These are phyloP conservation scores for Nasua narica DNA, from an alignment of 2,797 vertebrate species.

Conservation along the genomic window DNA sequence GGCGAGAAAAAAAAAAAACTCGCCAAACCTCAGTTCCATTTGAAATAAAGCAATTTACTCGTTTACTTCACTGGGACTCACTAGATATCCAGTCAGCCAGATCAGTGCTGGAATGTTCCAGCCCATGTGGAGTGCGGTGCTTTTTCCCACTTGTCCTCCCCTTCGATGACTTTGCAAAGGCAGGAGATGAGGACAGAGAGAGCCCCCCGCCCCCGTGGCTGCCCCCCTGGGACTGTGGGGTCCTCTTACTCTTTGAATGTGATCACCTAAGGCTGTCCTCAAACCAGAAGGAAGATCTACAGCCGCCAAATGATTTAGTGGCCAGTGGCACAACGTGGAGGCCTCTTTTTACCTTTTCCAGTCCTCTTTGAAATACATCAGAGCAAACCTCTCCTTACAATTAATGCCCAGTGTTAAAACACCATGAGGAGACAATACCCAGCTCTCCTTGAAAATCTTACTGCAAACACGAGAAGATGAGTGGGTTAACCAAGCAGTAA, in stretches of 20 bases:
- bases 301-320: neutral
- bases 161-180: neutral
- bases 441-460: neutral
- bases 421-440: neutral
- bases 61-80: neutral
- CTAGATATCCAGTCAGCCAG: neutral
- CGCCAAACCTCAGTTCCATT: neutral
- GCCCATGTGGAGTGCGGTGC: accelerated
- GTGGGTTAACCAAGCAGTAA: neutral
- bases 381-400: neutral
- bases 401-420: neutral
- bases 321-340: neutral
- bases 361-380: neutral
- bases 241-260: neutral
- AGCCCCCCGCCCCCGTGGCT: too few relatives aligned
- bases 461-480: neutral
- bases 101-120: neutral
- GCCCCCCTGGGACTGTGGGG: too few relatives aligned
- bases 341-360: neutral
- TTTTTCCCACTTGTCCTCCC: too few relatives aligned
- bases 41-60: neutral
- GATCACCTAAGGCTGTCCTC: neutral
- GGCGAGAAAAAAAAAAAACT: neutral
- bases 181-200: neutral
- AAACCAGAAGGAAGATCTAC: neutral